Evolutionary conservation across 1,140 invertebrate species (phyloP), one percentile per base, ranked within the genome.

Genomic region (Cyclargus thomasi): DNA sequence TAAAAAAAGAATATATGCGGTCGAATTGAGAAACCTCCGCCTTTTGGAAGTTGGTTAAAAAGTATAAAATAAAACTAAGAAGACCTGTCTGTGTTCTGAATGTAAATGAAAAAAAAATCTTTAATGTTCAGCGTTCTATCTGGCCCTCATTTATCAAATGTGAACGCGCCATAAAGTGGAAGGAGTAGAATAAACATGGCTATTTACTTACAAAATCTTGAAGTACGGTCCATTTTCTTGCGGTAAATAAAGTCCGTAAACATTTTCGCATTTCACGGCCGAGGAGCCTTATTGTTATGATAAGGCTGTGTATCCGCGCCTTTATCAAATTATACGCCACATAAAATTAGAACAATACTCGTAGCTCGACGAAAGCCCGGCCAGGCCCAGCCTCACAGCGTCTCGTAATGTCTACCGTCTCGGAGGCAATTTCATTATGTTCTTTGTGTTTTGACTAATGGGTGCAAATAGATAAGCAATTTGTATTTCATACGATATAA

Each of bases 331-430:
- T 59, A 59, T 17, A 59, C 17, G 55, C 55, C 18, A 59, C 55
- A 59, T 59, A 59, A 59, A 59, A 20, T 59, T 59, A 59, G 55
- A 59, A 59, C 55, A 59, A 59, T 47, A 47, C 39, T 47, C 39
- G 39, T 10, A 59, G 18, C 55, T 20, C 6, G 20, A 1, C 2
- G 18, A 21, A 10, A 59, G 20, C 18, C 55, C 53, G 17, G n/a
- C n/a, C 16, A 18, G 10, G 29, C 29, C 29, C 4, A 29, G 29
- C 29, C 29, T 29, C 29, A 8, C 14, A 47, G 39, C 39, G 1
- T 47, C 14, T 47, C 39, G 7, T 14, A 16, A 47, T 47, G 39
- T 47, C 11, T 47, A 47, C 14, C 39, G 8, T 29, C 29, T 29
- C 39, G 14, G 39, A 3, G 39, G 14, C 39, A 16, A 47, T 47